These are phyloP conservation scores for Caenorhabditis wallacei DNA, from an alignment of 2,888 invertebrate genomes.

Conservation along the genomic window DNA sequence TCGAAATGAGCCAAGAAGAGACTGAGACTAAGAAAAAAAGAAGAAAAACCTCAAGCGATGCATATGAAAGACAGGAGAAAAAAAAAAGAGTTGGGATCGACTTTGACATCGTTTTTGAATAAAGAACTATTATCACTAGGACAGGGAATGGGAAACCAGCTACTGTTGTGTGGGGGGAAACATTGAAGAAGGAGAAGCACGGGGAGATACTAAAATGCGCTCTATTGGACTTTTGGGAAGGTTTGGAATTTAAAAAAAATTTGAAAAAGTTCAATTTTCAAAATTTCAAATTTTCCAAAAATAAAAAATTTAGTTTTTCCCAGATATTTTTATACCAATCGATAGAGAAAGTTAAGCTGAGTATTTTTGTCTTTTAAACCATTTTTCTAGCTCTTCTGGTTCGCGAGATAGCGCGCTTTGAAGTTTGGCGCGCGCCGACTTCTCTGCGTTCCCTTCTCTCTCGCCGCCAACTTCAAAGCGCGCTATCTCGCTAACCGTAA, in stretches of 20 bases:
- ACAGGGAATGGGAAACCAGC: slow-evolving; percentile 43
- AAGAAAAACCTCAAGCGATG: slow-evolving; percentile 37
- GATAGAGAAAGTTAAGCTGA: too few relatives aligned
- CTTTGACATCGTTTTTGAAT: slow-evolving; percentile 1
- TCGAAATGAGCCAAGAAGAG: slow-evolving; percentile 19
- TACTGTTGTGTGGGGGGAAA: slow-evolving; percentile 36
- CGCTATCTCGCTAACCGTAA: too few relatives aligned
- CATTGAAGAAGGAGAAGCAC: slow-evolving; percentile 25
- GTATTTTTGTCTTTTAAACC: too few relatives aligned
- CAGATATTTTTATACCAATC: too few relatives aligned
- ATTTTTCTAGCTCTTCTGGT: too few relatives aligned
- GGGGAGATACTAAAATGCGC: slow-evolving; percentile 19
- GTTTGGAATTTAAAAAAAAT: neutral
- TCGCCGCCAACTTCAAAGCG: too few relatives aligned
- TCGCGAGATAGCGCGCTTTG: too few relatives aligned
- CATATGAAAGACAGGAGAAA: slow-evolving; percentile 37
- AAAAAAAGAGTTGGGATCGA: slow-evolving; percentile 3
- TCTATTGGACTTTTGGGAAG: neutral
- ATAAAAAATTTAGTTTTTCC: neutral
- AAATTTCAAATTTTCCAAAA: slow-evolving; percentile 1
- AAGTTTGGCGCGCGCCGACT: too few relatives aligned
- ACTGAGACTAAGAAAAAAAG: slow-evolving; percentile 7
- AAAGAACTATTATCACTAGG: slow-evolving; percentile 42
- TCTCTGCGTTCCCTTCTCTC: too few relatives aligned
- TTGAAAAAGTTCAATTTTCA: too few relatives aligned